Evolutionary conservation across 2,888 invertebrate genomes (phyloP).

Genomic region (Leucophenga maculata): DNA sequence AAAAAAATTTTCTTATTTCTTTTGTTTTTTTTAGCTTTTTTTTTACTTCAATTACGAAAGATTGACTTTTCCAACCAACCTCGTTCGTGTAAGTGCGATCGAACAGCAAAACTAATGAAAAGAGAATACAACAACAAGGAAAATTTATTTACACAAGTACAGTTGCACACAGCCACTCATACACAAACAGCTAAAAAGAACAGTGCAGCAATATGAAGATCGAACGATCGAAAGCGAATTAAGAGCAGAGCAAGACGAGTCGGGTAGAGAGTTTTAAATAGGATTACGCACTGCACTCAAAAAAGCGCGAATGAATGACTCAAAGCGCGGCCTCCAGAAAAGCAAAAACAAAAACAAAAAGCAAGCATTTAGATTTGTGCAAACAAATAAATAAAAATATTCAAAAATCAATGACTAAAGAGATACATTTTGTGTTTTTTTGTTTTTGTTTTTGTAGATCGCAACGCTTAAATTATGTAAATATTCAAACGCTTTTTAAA

Average conservation of each 20-base stretch:
- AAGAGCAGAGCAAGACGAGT: background rate
- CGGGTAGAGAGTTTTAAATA: too few species aligned
- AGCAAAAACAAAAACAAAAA: too few species aligned
- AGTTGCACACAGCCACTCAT: background rate
- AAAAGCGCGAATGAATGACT: background rate
- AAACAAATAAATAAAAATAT: too few species aligned
- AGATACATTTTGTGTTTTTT: background rate
- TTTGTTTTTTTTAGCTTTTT: too few species aligned
- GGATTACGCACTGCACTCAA: background rate
- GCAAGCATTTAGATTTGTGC: too few species aligned
- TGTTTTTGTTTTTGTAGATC: background rate
- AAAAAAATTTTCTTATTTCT: too few species aligned
- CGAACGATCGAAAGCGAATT: background rate
- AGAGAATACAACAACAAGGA: background rate
- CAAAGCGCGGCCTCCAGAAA: background rate
- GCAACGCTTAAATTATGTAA: too few species aligned
- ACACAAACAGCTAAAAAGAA: background rate
- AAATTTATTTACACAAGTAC: background rate
- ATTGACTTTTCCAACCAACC: background rate
- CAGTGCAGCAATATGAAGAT: background rate
- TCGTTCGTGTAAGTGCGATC: background rate
- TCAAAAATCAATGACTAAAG: background rate
- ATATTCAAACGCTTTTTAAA: constrained; percentile 16
- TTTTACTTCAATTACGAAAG: background rate
- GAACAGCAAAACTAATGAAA: background rate